A percentile compares a stretch with the other conserved stretches of the same genome.
Evolutionary conservation across 92 coral and sea anemone species (phyloP).

Genomic region (Hydrozoanthus gracilis): DNA sequence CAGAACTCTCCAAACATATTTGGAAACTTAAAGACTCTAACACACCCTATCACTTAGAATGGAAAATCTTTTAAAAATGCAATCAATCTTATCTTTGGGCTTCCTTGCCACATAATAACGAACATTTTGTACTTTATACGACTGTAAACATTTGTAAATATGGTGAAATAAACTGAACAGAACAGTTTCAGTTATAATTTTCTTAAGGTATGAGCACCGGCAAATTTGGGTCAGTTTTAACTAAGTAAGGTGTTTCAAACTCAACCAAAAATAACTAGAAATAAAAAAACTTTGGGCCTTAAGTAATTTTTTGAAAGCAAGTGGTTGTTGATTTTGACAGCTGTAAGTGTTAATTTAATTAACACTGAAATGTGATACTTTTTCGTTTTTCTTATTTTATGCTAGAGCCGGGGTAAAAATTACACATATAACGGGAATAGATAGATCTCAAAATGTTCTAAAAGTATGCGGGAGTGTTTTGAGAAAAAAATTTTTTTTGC

Average conservation of each 20-base stretch:
- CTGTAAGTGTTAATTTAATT: constrained; percentile 25
- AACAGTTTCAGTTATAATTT: neutral
- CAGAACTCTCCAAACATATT: too few relatives aligned
- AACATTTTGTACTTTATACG: too few relatives aligned
- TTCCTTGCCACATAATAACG: too few relatives aligned
- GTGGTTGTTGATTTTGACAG: constrained; percentile 20
- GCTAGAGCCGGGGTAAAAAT: constrained; percentile 10
- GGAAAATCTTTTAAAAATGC: too few relatives aligned
- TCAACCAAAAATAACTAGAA: constrained; percentile 25
- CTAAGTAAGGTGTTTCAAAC: constrained; percentile 23
- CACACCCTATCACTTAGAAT: too few relatives aligned
- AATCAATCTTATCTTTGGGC: too few relatives aligned
- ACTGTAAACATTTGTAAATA: too few relatives aligned
- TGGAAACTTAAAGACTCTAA: too few relatives aligned
- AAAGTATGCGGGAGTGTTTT: constrained; percentile 23
- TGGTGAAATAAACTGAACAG: too few relatives aligned
- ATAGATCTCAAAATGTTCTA: constrained; percentile 16
- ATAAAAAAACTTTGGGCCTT: constrained; percentile 23
- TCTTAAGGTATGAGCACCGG: constrained; percentile 14
- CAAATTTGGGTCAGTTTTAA: neutral
- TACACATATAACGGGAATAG: constrained; percentile 13
- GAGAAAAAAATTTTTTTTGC: constrained; percentile 6
- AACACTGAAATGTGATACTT: constrained; percentile 3
- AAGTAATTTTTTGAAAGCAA: constrained; percentile 22
- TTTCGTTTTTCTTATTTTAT: neutral